Conservation (phyloP, 2,888 invertebrate genomes). For the Apamea crenata region DNA sequence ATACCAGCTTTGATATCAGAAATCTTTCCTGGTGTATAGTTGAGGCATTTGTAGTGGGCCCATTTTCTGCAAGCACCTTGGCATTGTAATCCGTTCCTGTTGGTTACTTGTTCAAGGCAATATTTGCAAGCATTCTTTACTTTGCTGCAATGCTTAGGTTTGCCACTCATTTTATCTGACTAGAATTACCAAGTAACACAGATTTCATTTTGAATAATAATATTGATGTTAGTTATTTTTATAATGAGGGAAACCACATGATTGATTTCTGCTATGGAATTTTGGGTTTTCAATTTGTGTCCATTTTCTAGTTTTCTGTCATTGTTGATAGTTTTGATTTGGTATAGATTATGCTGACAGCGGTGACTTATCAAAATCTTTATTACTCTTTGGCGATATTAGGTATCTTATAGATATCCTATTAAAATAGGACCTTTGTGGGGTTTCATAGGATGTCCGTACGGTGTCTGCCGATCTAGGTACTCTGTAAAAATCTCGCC, state of each 20-base stretch:
- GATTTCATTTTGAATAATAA: conserved; percentile 44
- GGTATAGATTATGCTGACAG: conserved; percentile 3
- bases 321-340: conserved; percentile 15
- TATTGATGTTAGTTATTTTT: conserved; percentile 13
- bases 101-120: conserved; percentile 72
- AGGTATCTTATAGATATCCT: background rate
- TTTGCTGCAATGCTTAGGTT: conserved; percentile 51
- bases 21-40: conserved; percentile 77
- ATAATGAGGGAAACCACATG: background rate
- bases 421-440: background rate
- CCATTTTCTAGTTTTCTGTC: conserved; percentile 15
- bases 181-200: background rate
- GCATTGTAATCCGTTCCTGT: conserved; percentile 78
- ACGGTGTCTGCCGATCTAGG: too few relatives aligned
- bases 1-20: conserved; percentile 76
- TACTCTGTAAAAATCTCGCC: too few relatives aligned
- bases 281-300: background rate
- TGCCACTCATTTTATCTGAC: conserved; percentile 36
- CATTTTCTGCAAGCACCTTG: conserved; percentile 80
- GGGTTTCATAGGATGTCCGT: background rate
- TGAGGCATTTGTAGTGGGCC: conserved; percentile 78
- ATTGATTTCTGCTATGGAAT: background rate
- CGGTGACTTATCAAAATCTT: background rate
- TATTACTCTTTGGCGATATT: conserved; percentile 8
- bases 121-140: conserved; percentile 80